Base-by-base conservation (phyloP, 2,113 vertebrate genomes). In the Tyrannus savana region DNA sequence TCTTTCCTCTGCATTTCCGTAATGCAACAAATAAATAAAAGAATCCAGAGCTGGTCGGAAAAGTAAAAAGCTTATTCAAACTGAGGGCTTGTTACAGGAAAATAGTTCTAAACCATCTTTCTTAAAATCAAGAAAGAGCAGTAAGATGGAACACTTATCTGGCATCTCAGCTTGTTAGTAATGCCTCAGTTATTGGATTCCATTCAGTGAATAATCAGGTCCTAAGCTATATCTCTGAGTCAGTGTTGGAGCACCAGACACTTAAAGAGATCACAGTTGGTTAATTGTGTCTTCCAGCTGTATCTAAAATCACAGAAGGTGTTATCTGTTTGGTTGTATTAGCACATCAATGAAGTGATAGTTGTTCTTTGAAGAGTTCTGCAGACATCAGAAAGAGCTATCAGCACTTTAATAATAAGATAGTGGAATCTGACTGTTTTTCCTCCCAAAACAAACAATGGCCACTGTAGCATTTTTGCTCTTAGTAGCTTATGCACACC, bases 211-310 rank as follows among this genome's bases (percentile, higher is more conserved):
- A 66, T 31, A 66, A 58, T 82, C 77, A 66, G 41, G 25, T 85
- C 44, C n/a, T 53, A 49, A 72, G 8, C 25, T 79, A 3, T 24
- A 73, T 73, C 44, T 91, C 49, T 66, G 69, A 81, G 81, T 39
- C 62, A 79, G 28, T 22, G 24, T 4, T 94, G 62, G 66, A 49
- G 63, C 44, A 82, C 23, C 21, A 94, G 66, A 13, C 69, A 53
- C 31, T 84, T 84, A 76, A 87, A 84, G 37, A 94, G 71, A 77
- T 85, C 78, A 79, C 31, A 56, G 56, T 16, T 89, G 85, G 88
- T 66, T 89, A 95, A 96, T 83, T 16, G 2, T 89, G 91, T 87
- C 84, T 93, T 94, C 77, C 58, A 89, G 81, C 53, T 75, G 31
- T 69, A 82, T 82, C 81, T 85, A 76, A 94, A 91, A 79, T 82